These are phyloP conservation scores for Tinamus major DNA, from an alignment of 2,797 vertebrate species.

Conservation along the genomic window DNA sequence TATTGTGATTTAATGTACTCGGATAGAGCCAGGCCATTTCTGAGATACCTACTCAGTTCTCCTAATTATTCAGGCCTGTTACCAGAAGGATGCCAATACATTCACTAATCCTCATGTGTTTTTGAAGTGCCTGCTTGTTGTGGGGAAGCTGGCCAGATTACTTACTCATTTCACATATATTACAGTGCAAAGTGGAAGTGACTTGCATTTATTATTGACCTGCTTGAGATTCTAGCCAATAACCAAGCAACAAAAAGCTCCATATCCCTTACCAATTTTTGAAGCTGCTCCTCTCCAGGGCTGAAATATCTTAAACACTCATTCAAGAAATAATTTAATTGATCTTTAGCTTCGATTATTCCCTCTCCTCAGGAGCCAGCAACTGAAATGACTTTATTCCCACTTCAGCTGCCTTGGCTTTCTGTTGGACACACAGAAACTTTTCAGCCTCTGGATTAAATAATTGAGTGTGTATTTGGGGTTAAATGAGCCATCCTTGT, in stretches of 20 bases:
- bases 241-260: conserved; percentile 13
- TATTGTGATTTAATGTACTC: background rate
- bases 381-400: conserved; percentile 30
- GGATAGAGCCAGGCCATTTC: background rate
- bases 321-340: conserved; percentile 59
- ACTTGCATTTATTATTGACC: background rate
- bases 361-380: conserved; percentile 13
- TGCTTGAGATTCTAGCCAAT: conserved; percentile 11
- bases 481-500: background rate
- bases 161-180: background rate
- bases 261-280: conserved; percentile 33
- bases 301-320: conserved; percentile 53
- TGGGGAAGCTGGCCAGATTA: background rate
- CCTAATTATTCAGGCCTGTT: background rate
- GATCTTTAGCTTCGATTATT: conserved; percentile 44
- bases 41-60: background rate
- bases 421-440: background rate
- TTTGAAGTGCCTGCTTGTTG: background rate
- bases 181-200: background rate
- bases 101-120: background rate
- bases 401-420: background rate
- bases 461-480: background rate
- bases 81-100: background rate
- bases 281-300: conserved; percentile 18
- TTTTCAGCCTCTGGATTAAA: background rate